These are phyloP conservation scores for Megalonaias nervosa DNA, from an alignment of 1,140 invertebrate genomes.

Conservation along the genomic window DNA sequence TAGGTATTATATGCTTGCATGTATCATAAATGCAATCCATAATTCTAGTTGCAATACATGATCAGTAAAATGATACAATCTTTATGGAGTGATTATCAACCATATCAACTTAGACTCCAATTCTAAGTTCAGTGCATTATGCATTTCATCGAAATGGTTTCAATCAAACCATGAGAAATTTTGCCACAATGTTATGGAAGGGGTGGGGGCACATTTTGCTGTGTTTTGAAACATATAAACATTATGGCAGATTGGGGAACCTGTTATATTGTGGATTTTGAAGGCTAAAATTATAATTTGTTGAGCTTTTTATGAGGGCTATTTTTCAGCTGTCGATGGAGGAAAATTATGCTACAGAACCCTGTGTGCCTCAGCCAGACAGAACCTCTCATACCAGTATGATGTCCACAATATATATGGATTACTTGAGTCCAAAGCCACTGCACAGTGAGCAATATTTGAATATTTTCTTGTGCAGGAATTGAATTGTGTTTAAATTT, in stretches of 20 bases:
- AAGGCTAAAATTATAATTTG: constrained; percentile 55
- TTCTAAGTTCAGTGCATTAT: too few relatives aligned
- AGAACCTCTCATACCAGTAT: constrained; percentile 74
- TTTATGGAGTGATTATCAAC: too few relatives aligned
- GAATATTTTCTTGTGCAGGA: too few relatives aligned
- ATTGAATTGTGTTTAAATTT: too few relatives aligned
- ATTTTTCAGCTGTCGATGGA: constrained; percentile 44
- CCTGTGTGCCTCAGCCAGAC: constrained; percentile 86
- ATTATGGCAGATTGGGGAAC: not conserved
- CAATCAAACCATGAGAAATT: too few relatives aligned
- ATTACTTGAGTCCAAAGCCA: constrained; percentile 79
- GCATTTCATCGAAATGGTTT: too few relatives aligned
- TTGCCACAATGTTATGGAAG: not conserved
- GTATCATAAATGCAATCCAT: too few relatives aligned
- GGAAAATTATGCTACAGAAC: constrained; percentile 79
- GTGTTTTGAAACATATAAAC: not conserved
- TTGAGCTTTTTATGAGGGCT: constrained; percentile 4
- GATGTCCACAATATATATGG: constrained; percentile 86
- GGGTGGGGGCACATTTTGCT: not conserved
- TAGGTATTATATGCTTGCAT: too few relatives aligned
- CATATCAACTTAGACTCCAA: too few relatives aligned
- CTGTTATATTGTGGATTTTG: constrained; percentile 56
- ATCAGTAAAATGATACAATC: too few relatives aligned
- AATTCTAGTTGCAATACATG: too few relatives aligned
- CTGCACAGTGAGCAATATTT: constrained; percentile 76